Evolutionary conservation across 2,888 invertebrate genomes (phyloP), one percentile per base, ranked within the genome.

Genomic region (Matsumyia berberina): DNA sequence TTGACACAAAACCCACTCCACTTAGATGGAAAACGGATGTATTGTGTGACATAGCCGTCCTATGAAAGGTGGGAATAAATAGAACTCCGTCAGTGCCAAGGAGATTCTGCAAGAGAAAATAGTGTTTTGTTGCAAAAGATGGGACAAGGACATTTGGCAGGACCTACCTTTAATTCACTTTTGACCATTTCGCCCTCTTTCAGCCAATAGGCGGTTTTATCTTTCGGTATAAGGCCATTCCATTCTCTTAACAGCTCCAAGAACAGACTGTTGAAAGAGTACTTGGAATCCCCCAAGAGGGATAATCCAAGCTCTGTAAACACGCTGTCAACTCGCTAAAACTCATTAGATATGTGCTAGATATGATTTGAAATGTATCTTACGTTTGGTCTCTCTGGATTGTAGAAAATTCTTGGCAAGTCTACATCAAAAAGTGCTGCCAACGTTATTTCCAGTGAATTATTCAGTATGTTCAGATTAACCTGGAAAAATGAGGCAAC

Each of bases 81-180:
- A 97, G 91, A 1, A 97, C 94, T 6, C 96, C 96, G 89, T 94
- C 92, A 0, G 93, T 91, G 11, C 95, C 95, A 12, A 97, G 92
- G n/a, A 94, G 53, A 44, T 86, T 66, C 89, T 90, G 19, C 11
- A 86, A 81, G 66, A 1, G 62, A 80, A 60, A 12, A 35, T 11
- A 77, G 37, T 17, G n/a, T 35, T 29, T 8, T 2, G 44, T 57
- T 12, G 55, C 46, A 55, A 33, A 31, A 57, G 37, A 82, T 57
- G 64, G 62, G 12, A 31, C 6, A 64, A 42, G 0, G n/a, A 24
- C 1, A 17, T 46, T 24, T 53, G 35, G 35, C 12, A 53, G 33
- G 35, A 83, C 87, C 87, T 78, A 90, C 90, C 49, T 69, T 88
- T 29, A 90, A 53, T 39, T 90, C 78, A 0, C 70, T 24, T 39